Evolutionary conservation across 2,797 vertebrate species (phyloP).

Genomic region (Amphiprion clarkii): DNA sequence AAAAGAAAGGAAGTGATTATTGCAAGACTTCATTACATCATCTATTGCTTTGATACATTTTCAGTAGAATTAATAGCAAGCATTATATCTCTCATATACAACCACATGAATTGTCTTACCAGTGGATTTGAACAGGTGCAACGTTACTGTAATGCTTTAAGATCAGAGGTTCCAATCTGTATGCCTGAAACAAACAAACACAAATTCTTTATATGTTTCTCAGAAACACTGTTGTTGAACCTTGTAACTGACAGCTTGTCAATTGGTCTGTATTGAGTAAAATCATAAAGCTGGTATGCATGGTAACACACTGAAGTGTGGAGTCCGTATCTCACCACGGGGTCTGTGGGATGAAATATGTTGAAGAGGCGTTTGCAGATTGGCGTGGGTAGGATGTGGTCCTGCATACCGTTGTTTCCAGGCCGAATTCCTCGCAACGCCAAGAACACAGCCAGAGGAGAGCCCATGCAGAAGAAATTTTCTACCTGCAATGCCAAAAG

Average conservation of each 20-base stretch:
- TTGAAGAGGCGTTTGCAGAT: constrained; percentile 95
- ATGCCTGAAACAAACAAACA: constrained; percentile 86
- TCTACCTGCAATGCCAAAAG: constrained; percentile 87
- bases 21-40: too few relatives aligned
- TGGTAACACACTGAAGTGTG: not conserved
- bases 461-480: constrained; percentile 99
- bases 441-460: constrained; percentile 94
- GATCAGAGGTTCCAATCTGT: constrained; percentile 95
- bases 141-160: constrained; percentile 97
- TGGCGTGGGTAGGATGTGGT: constrained; percentile 92
- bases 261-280: too few relatives aligned
- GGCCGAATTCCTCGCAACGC: constrained; percentile 94
- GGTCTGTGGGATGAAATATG: constrained; percentile 97
- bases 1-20: too few relatives aligned
- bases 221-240: not conserved
- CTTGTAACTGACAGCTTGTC: not conserved
- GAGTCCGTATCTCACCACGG: constrained; percentile 89
- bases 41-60: too few relatives aligned
- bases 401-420: constrained; percentile 88
- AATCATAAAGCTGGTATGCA: too few relatives aligned
- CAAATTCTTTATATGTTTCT: not conserved
- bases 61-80: too few relatives aligned
- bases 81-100: too few relatives aligned
- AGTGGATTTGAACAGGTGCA: constrained; percentile 94
- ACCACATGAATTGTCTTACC: constrained; percentile 75